Evolutionary conservation across 1,140 invertebrate genomes (phyloP).

Genomic region (Temnothorax nylanderi): DNA sequence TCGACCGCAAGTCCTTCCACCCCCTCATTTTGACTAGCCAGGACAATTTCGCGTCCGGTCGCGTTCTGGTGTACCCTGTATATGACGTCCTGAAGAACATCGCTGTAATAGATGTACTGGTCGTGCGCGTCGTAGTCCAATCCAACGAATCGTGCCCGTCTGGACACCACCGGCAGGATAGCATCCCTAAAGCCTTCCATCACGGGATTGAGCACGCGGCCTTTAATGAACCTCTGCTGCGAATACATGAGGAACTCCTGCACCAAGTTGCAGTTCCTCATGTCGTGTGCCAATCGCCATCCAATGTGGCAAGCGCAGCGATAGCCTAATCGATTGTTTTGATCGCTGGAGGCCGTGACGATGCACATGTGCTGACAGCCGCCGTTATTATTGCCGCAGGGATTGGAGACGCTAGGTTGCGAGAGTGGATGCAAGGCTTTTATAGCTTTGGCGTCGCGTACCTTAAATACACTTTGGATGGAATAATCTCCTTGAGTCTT

Average conservation of each 20-base stretch:
- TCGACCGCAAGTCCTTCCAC: slow-evolving; percentile 99
- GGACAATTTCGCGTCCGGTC: slow-evolving; percentile 95
- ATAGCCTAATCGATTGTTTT: slow-evolving; percentile 93
- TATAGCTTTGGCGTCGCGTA: slow-evolving; percentile 94
- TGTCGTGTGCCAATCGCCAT: slow-evolving; percentile 91
- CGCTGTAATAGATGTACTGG: slow-evolving; percentile 98
- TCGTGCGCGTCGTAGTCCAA: slow-evolving; percentile 97
- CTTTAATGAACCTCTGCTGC: slow-evolving; percentile 98
- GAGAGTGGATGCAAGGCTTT: slow-evolving; percentile 92
- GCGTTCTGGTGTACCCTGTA: slow-evolving; percentile 96
- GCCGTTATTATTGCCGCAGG: slow-evolving; percentile 96
- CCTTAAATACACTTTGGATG: slow-evolving; percentile 93
- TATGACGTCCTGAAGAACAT: slow-evolving; percentile 98
- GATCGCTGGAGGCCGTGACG: slow-evolving; percentile 91
- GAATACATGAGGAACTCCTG: slow-evolving; percentile 98
- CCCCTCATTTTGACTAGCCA: slow-evolving; percentile 98
- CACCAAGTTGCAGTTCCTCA: slow-evolving; percentile 94
- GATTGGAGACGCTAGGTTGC: slow-evolving; percentile 93
- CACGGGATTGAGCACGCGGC: slow-evolving; percentile 95
- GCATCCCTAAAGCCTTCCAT: slow-evolving; percentile 97
- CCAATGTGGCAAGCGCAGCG: slow-evolving; percentile 98
- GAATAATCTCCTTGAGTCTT: slow-evolving; percentile 93
- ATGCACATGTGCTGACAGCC: slow-evolving; percentile 98
- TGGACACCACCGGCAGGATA: slow-evolving; percentile 95
- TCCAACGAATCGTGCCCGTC: slow-evolving; percentile 97